Conservation (phyloP, 2,797 vertebrate species). For the Hipposideros larvatus region DNA sequence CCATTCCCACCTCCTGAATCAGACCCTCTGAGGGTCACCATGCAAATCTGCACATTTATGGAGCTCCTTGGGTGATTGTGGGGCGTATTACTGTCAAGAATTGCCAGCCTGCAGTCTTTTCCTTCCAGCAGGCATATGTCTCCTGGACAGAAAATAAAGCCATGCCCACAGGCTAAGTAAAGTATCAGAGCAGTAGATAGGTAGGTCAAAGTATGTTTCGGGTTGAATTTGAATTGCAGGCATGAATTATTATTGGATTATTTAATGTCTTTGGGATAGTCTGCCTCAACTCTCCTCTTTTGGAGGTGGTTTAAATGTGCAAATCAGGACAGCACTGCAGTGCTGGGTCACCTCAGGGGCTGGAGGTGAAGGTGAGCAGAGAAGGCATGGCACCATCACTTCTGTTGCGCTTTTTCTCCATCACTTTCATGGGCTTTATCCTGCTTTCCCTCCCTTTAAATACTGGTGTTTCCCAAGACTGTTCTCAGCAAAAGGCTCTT, state of each 20-base stretch:
- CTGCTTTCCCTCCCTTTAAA: not conserved
- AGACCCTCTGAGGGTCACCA: not conserved
- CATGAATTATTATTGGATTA: not conserved
- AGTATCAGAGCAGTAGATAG: not conserved
- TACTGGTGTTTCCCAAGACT: not conserved
- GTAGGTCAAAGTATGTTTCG: not conserved
- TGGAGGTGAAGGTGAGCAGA: not conserved
- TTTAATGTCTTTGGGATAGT: not conserved
- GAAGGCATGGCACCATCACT: not conserved
- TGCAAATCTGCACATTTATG: not conserved
- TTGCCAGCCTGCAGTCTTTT: not conserved
- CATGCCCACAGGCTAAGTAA: not conserved
- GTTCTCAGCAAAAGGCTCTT: not conserved
- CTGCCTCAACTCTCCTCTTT: not conserved
- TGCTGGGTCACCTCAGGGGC: not conserved
- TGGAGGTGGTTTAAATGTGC: not conserved
- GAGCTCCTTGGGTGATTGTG: not conserved
- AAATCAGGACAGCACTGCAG: not conserved
- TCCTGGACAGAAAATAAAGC: not conserved
- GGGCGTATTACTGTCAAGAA: not conserved
- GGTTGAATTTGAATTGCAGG: not conserved
- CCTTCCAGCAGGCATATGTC: not conserved
- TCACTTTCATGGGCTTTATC: not conserved
- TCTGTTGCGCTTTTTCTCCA: not conserved
- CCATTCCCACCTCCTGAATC: not conserved